Conservation (phyloP, 2,888 invertebrate species). For the Caenorhabditis angaria region DNA sequence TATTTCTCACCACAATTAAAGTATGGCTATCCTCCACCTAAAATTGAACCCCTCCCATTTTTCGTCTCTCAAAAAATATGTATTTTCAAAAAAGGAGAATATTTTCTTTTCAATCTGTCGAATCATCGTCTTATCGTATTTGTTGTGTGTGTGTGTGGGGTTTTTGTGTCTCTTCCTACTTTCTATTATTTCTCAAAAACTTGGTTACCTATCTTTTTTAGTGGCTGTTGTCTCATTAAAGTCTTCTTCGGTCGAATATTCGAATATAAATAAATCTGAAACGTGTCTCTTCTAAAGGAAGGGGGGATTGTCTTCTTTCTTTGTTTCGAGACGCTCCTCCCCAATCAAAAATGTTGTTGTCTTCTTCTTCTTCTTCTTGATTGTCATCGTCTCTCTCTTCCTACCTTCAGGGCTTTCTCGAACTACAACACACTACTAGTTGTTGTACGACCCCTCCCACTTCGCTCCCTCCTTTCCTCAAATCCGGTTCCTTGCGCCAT, state of each 20-base stretch:
- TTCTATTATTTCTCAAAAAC: not conserved
- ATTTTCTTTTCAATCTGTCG: constrained; percentile 6
- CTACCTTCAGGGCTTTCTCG: not conserved
- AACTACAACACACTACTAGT: not conserved
- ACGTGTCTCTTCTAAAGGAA: not conserved
- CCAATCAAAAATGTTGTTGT: not conserved
- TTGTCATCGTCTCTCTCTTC: not conserved
- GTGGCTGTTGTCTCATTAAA: too few species aligned
- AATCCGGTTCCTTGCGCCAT: constrained; percentile 40
- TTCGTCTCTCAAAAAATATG: too few species aligned
- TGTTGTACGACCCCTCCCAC: constrained; percentile 8
- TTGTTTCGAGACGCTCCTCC: constrained; percentile 4
- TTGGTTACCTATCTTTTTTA: constrained; percentile 2
- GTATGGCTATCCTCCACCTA: too few species aligned
- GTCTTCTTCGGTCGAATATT: too few species aligned
- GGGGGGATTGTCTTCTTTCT: not conserved
- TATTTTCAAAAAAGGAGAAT: too few species aligned
- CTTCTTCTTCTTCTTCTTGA: not conserved
- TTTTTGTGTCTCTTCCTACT: not conserved
- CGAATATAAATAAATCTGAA: constrained; percentile 1
- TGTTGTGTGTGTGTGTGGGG: not conserved
- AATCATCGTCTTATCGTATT: not conserved
- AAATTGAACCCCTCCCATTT: too few species aligned
- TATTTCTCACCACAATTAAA: too few species aligned
- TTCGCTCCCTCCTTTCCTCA: constrained; percentile 13